A percentile compares a stretch with the other conserved stretches of the same genome.
Evolutionary conservation across 2,113 vertebrate genomes (phyloP).

Genomic region (Morone saxatilis): DNA sequence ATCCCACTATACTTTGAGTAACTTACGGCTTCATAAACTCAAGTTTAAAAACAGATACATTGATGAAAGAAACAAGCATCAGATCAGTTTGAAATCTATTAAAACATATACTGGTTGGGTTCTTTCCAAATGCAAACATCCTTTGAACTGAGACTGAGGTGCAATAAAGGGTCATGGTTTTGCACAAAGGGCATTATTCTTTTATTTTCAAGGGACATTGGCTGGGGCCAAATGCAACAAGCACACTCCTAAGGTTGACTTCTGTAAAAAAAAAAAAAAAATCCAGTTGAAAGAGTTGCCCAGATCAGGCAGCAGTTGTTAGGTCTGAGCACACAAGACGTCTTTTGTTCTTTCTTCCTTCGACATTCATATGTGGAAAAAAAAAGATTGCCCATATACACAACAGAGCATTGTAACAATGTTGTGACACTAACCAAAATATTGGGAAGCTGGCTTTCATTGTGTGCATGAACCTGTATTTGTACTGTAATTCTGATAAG

Average conservation of each 20-base stretch:
- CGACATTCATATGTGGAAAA: conserved; percentile 63
- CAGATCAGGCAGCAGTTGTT: conserved; percentile 42
- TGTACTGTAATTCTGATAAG: conserved; percentile 82
- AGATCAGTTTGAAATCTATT: conserved; percentile 11
- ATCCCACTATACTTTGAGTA: conserved; percentile 9
- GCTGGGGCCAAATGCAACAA: conserved; percentile 64
- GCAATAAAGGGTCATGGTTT: conserved; percentile 65
- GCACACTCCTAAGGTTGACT: conserved; percentile 47
- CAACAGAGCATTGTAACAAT: conserved; percentile 80
- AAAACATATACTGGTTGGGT: conserved; percentile 1
- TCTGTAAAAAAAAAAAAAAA: conserved; percentile 52
- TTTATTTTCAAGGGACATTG: conserved; percentile 59
- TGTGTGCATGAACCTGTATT: conserved; percentile 86
- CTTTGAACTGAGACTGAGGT: conserved; percentile 49
- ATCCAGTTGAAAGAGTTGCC: conserved; percentile 41
- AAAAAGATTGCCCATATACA: conserved; percentile 60
- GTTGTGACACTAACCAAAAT: conserved; percentile 82
- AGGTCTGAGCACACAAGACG: conserved; percentile 46
- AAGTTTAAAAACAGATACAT: neutral
- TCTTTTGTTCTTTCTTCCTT: conserved; percentile 55
- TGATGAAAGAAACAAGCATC: conserved; percentile 1
- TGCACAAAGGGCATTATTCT: conserved; percentile 80
- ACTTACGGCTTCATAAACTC: conserved; percentile 9
- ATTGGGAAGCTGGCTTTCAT: conserved; percentile 85
- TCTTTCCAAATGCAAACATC: conserved; percentile 42